These are phyloP conservation scores for Lacerta viridis DNA, from an alignment of 2,797 vertebrate genomes.

Conservation along the genomic window DNA sequence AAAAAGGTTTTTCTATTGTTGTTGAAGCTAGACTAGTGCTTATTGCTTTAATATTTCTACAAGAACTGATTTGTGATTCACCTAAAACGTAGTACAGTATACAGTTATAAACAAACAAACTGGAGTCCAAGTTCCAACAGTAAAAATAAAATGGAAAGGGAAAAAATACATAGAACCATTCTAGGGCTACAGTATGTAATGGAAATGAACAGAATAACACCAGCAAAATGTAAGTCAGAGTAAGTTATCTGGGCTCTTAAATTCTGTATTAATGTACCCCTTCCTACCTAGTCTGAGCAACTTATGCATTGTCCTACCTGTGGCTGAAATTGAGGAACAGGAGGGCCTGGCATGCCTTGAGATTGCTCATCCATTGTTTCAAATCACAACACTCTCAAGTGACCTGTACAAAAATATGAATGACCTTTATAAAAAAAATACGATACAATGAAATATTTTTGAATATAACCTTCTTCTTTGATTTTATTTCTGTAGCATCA, in stretches of 20 bases:
- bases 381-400: slow-evolving; percentile 74
- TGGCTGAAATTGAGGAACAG: slow-evolving; percentile 89
- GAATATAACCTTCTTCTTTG: not conserved
- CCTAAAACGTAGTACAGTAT: too few species aligned
- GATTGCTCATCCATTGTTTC: slow-evolving; percentile 92
- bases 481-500: not conserved
- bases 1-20: too few species aligned
- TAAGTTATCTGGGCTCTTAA: not conserved
- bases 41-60: too few species aligned
- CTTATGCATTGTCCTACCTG: slow-evolving; percentile 82
- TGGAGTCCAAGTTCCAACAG: not conserved
- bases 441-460: slow-evolving; percentile 3
- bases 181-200: not conserved
- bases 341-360: slow-evolving; percentile 89
- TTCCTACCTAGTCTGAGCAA: not conserved
- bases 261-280: not conserved
- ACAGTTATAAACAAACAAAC: too few species aligned
- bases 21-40: too few species aligned
- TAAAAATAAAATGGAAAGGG: not conserved
- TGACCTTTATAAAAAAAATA: too few species aligned
- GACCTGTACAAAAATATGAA: slow-evolving; percentile 80
- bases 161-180: not conserved
- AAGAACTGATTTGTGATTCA: too few species aligned
- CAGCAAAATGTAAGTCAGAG: not conserved
- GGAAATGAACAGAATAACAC: not conserved